Percentiles rank a stretch among this genome's conserved stretches.
These are phyloP conservation scores for Enteromius fasciolatus DNA, from an alignment of 2,797 vertebrate species.

Conservation along the genomic window DNA sequence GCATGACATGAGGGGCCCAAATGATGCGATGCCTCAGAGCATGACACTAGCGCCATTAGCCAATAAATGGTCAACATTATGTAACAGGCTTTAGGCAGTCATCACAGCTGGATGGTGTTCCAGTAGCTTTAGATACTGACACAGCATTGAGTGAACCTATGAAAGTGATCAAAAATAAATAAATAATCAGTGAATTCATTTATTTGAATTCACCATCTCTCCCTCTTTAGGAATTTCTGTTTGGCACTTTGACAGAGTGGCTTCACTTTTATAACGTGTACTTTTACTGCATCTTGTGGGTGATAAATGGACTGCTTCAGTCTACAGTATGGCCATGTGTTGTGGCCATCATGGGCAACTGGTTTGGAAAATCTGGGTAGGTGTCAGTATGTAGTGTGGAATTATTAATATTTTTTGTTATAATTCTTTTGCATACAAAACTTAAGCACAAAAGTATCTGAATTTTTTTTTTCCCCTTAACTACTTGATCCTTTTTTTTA, in stretches of 20 bases:
- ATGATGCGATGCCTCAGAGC: not conserved
- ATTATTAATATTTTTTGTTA: not conserved
- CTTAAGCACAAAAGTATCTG: not conserved
- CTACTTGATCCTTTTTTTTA: not conserved
- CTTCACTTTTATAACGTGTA: slow-evolving; percentile 90
- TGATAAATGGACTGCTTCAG: slow-evolving; percentile 93
- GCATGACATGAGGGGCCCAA: not conserved
- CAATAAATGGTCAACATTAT: not conserved
- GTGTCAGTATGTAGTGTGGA: slow-evolving; percentile 45
- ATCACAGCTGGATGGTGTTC: not conserved
- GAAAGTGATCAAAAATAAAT: not conserved
- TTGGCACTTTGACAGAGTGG: slow-evolving; percentile 94
- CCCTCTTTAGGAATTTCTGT: slow-evolving; percentile 84
- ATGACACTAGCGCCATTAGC: not conserved
- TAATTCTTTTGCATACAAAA: not conserved
- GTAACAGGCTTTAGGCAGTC: not conserved
- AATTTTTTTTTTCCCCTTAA: not conserved
- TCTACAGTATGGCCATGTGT: slow-evolving; percentile 97
- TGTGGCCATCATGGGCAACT: slow-evolving; percentile 97
- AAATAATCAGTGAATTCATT: not conserved
- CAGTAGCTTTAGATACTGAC: not conserved
- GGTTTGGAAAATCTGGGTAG: slow-evolving; percentile 96
- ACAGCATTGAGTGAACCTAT: not conserved
- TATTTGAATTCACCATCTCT: not conserved
- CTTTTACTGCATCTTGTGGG: slow-evolving; percentile 91